Evolutionary conservation across 2,113 vertebrate genomes (phyloP).

Genomic region (Chamaetylas fuelleborni): DNA sequence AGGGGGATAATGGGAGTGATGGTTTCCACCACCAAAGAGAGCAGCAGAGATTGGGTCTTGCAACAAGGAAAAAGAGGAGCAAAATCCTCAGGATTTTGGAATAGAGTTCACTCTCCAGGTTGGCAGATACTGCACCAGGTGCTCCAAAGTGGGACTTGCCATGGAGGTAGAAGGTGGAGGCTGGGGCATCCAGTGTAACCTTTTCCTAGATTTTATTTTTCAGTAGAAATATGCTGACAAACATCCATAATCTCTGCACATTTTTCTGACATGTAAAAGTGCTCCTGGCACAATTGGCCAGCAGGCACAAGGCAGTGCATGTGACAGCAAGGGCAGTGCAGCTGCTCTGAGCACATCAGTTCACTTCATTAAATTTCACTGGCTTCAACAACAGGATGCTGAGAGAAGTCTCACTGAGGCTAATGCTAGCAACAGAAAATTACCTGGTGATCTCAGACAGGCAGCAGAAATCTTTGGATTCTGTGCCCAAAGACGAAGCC

Average conservation of each 20-base stretch:
- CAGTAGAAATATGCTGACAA: not conserved
- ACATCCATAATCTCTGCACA: not conserved
- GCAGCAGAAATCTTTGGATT: not conserved
- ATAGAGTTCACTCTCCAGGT: not conserved
- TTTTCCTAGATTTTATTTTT: not conserved
- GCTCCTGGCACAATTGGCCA: not conserved
- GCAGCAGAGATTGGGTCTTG: not conserved
- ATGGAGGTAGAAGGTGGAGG: not conserved
- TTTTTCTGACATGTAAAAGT: not conserved
- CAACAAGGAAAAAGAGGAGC: not conserved
- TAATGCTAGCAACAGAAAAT: not conserved
- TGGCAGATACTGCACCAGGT: not conserved
- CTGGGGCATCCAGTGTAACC: not conserved
- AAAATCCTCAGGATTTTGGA: not conserved
- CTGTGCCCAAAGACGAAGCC: not conserved
- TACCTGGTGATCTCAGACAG: not conserved
- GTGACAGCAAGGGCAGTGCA: not conserved
- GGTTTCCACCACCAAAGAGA: not conserved
- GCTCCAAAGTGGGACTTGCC: not conserved
- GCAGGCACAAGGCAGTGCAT: not conserved
- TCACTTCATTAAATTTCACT: not conserved
- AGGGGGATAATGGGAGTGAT: not conserved
- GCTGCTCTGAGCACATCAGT: not conserved
- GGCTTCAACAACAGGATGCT: not conserved
- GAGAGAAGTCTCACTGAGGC: not conserved